phyloP scores from a whole-genome alignment of 1,140 invertebrate genomes.

The Trichonephila clavata region DNA sequence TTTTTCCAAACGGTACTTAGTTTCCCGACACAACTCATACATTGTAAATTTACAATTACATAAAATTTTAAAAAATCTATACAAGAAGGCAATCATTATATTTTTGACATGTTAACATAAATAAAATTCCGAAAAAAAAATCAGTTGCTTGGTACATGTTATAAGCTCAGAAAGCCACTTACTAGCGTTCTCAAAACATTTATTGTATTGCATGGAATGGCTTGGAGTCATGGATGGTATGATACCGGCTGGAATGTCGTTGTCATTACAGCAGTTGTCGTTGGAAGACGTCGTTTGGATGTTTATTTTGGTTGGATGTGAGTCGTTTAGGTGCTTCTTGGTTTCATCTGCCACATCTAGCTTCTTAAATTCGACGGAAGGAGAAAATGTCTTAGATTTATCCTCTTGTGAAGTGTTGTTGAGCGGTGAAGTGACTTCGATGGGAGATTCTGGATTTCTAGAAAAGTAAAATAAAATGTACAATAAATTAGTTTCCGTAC shows the following conservation, averaged over 20 bases:
- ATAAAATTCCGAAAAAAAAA: too few species aligned
- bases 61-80: too few species aligned
- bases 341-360: conserved; percentile 38
- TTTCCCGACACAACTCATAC: too few species aligned
- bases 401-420: conserved; percentile 4
- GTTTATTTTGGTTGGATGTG: not conserved
- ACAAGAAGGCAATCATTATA: too few species aligned
- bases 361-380: conserved; percentile 72
- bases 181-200: not conserved
- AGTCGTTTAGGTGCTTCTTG: conserved; percentile 9
- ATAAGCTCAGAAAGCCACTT: not conserved
- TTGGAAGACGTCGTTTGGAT: not conserved
- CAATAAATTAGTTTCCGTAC: too few species aligned
- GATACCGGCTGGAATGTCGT: not conserved
- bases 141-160: too few species aligned
- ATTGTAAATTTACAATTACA: too few species aligned
- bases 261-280: not conserved
- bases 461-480: not conserved
- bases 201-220: not conserved
- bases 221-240: not conserved
- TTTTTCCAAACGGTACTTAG: too few species aligned
- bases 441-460: conserved; percentile 49
- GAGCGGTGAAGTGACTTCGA: not conserved
- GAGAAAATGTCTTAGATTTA: conserved; percentile 67
- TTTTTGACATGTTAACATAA: too few species aligned